Percentiles rank a stretch among this genome's conserved stretches.
phyloP scores from a whole-genome alignment of 2,888 invertebrate species.

The Chalcis sispes region DNA sequence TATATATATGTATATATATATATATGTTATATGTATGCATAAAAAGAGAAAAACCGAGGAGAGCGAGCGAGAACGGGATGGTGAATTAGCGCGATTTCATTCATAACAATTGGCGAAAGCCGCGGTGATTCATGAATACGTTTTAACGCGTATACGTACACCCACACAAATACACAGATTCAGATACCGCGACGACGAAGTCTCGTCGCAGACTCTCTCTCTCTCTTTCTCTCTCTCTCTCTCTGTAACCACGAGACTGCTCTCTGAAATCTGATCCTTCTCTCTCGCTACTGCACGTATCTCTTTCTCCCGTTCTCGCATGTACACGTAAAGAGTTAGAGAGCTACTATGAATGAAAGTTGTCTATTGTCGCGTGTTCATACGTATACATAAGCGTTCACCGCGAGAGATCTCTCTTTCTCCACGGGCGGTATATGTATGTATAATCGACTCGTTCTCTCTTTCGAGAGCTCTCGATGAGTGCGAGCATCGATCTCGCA shows the following conservation, averaged over 20 bases:
- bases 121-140: slow-evolving; percentile 32
- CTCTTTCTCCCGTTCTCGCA: too few species aligned
- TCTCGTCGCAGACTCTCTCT: background rate
- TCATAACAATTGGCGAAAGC: slow-evolving; percentile 56
- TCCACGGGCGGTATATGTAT: too few species aligned
- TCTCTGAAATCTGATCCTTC: background rate
- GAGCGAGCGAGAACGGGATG: slow-evolving; percentile 8
- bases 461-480: too few species aligned
- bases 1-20: too few species aligned
- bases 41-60: background rate
- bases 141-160: background rate
- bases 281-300: too few species aligned
- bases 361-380: slow-evolving; percentile 11
- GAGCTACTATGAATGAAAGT: slow-evolving; percentile 15
- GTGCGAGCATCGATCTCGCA: too few species aligned
- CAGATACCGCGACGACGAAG: too few species aligned
- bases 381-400: background rate
- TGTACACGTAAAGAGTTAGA: too few species aligned
- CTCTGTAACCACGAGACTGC: background rate
- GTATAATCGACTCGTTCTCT: too few species aligned
- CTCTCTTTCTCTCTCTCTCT: slow-evolving; percentile 3
- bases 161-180: background rate
- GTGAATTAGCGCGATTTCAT: slow-evolving; percentile 48
- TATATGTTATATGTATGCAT: background rate
- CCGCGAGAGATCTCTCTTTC: too few species aligned